Base-by-base conservation (phyloP, 2,888 invertebrate genomes). In the Danaus chrysippus region DNA sequence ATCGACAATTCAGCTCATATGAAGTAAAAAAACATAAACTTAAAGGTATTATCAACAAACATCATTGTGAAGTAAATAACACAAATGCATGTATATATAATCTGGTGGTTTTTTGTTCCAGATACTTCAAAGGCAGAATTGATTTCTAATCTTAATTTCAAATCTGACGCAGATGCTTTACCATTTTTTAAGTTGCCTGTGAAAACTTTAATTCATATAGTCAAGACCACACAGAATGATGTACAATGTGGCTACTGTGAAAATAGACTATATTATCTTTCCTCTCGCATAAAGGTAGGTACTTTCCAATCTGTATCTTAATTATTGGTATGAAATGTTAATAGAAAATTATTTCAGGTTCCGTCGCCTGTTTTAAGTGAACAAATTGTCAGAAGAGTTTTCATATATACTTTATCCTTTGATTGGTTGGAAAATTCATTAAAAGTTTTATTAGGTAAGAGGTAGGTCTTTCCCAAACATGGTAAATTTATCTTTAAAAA, bases 201-300 rank as follows among this genome's bases (percentile, higher is more conserved):
- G 1, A 80, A 72, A 67, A 80, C 80, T 56, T 78, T 91, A 65
- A 41, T 78, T 11, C 78, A 79, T 67, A 77, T 91, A 62, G 77
- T 76, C 58, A 82, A 78, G 72, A 74, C 73, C 19, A 87, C 84
- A 42, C 73, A 81, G 73, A 76, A 79, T 57, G 93, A 93, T 77
- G 70, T 78, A 9, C 70, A 70, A 3, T 71, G 78, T 56, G 79
- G 91, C 1, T 84, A 81, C 63, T 86, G 87, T 66, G 75, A 77
- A 61, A 93, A 93, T 76, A 91, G 93, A 59, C 78, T 93, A n/a
- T 93, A 93, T 71, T 93, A 90, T 71, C 83, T 93, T 64, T 85
- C 93, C 62, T 80, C 91, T 23, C 77, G 78, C 53, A 75, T 93
- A 13, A 77, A 91, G 71, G 87, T 92, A 75, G 67, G 68, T 54